Base-by-base conservation (phyloP, 2,113 vertebrate species). In the Coregonus clupeaformis region DNA sequence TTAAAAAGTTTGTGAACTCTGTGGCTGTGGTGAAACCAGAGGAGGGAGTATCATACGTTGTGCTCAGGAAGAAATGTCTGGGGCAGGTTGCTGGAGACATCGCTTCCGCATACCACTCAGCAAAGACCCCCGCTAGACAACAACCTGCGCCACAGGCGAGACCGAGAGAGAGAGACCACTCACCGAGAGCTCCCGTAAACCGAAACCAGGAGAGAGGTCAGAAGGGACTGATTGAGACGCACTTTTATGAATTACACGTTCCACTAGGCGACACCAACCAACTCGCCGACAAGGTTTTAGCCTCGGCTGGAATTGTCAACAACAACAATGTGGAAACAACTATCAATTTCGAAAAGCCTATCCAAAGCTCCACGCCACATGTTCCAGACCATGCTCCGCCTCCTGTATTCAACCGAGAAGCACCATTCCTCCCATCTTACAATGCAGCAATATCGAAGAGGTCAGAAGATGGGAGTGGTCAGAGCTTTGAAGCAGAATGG, bases 1-100 rank as follows among this genome's bases (percentile, higher is more conserved):
- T 99, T 82, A 98, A 98, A 79, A 92, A 86, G 84, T 96, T 94
- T 29, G 95, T 99, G 63, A 98, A 98, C 87, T 88, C 95, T 0
- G 85, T 98, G 85, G 97, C 97, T 13, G 94, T 94, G 29, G 97
- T 97, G 68, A 89, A 69, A 52, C 94, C 92, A 83, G 86, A 92
- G 72, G 90, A 89, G 36, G 92, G 91, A 12, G 85, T 79, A 1
- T 89, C 94, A 70, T 88, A 86, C 66, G 94, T 99, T 57, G 87
- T 95, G 24, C 93, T 98, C 42, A 91, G 88, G 84, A 95, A 83
- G 80, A 93, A 91, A 71, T 96, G 93, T 86, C 77, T 82, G 49
- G 91, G 91, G 78, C 85, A 92, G 69, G 75, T 87, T 22, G 92
- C 89, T 22, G 94, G 94, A 52, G 49, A 52, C 1, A 52, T 52